Base-by-base conservation (phyloP, 2,113 vertebrate genomes). In the Corythaixoides concolor region DNA sequence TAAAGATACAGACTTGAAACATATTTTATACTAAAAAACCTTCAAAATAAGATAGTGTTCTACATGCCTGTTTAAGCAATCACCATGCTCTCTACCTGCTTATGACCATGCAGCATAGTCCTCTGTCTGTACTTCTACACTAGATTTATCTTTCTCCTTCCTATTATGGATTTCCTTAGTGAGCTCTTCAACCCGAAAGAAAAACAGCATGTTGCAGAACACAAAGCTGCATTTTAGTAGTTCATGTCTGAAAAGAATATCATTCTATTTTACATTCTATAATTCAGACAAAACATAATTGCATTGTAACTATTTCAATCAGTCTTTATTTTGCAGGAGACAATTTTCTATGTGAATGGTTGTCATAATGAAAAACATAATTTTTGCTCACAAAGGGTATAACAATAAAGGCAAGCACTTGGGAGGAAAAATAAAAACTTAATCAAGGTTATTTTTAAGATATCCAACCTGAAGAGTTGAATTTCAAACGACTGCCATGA, bases 81-180 rank as follows among this genome's bases (percentile, higher is more conserved):
- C 28, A 73, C 26, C 37, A 66, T 4, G 8, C 12, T 77, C 41
- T 96, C 52, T 97, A 99, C 99, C 99, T 85, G 98, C 97, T 97
- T 98, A 97, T 35, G 98, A 98, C 99, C 99, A 99, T 0, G 96
- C 93, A 81, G 95, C 80, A 41, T 96, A 97, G 79, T 98, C 98
- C 30, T 99, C 99, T 14, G 99, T 99, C 95, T 99, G 99, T 24
- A 99, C 98, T 98, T 99, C 99, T 53, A 95, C 68, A 13, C 97
- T 97, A 30, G 96, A 97, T 6, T 92, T 98, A 27, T 96, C 95
- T 80, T 97, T 99, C 27, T 97, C 97, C 95, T 97, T 98, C 41
- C 95, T 95, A 28, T 97, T 98, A 66, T 96, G 98, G 58, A 99
- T 97, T 96, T 99, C 98, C 89, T 98, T 97, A 83, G 98, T 98